Evolutionary conservation across 2,888 invertebrate species (phyloP), one percentile per base, ranked within the genome.

Genomic region (Synanthedon andrenaeformis): DNA sequence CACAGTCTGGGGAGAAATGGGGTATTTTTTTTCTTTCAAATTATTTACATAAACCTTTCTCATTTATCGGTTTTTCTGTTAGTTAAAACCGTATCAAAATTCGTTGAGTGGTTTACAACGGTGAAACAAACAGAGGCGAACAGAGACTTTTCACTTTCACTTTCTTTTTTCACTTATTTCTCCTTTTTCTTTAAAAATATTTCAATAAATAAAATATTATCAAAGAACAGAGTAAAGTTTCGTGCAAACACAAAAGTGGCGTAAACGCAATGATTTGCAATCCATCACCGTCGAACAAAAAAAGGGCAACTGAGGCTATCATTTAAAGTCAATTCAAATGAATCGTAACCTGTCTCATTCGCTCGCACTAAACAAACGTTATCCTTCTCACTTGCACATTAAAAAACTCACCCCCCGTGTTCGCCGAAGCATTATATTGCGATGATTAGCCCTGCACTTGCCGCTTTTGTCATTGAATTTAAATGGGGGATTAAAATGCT

Each of bases 361-460:
- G 49, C 55, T 48, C 67, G 35, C 52, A 58, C 52, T 60, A 58
- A 59, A 61, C 52, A 58, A 56, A 56, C 58, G 63, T 59, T 11
- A n/a, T 60, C 42, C 53, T 56, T 42, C 56, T 67, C 70, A 54
- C 59, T 79, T 59, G 53, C 66, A 58, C 73, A 55, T 59, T 72
- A 80, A 85, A 85, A 73, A 83, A 78, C 59, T 49, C 23, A 70
- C 80, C 83, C 82, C 71, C 70, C 64, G 57, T 59, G 77, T 69
- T 77, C 82, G 72, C 64, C 70, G 82, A 69, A 73, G 80, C 86
- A 84, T 87, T 87, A 87, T 87, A 86, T 85, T 83, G 85, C 81
- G 80, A 87, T 86, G 86, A 87, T 87, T 87, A 86, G 81, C 69
- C 73, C 70, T 76, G 79, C 86, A 87, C 87, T 86, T 86, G 86